Evolutionary conservation across 2,113 vertebrate genomes (phyloP).

Genomic region (Probosciger aterrimus): DNA sequence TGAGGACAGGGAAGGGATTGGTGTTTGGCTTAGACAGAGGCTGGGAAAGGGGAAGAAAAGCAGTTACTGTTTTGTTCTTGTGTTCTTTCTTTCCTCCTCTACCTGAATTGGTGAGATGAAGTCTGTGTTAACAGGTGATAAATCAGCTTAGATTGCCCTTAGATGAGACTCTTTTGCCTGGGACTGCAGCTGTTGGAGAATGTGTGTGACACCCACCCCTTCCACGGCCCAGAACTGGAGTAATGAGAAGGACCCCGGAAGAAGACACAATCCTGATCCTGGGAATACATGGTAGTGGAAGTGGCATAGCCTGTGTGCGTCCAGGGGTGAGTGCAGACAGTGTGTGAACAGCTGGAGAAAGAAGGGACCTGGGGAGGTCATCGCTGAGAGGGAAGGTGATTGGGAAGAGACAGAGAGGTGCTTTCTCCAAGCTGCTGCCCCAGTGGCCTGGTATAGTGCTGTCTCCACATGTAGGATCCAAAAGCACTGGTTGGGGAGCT

Average conservation of each 20-base stretch:
- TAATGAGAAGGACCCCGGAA: neutral
- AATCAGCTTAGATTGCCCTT: neutral
- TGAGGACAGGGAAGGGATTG: neutral
- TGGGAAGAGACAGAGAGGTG: neutral
- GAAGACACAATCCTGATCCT: neutral
- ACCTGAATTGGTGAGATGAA: neutral
- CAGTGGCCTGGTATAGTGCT: neutral
- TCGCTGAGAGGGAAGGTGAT: neutral
- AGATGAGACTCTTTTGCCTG: neutral
- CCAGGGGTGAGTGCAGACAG: neutral
- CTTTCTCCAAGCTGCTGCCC: neutral
- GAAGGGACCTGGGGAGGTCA: neutral
- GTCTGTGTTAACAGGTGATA: neutral
- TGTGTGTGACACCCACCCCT: neutral
- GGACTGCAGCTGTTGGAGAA: neutral
- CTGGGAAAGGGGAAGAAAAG: neutral
- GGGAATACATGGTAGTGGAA: accelerated
- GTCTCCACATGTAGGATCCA: neutral
- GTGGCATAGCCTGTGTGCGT: neutral
- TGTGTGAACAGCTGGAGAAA: neutral
- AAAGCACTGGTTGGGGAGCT: neutral
- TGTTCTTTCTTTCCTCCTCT: neutral
- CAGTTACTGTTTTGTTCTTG: neutral
- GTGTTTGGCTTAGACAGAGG: neutral
- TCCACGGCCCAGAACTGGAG: neutral